phyloP scores from a whole-genome alignment of 2,797 vertebrate species.

The Squalus acanthias region DNA sequence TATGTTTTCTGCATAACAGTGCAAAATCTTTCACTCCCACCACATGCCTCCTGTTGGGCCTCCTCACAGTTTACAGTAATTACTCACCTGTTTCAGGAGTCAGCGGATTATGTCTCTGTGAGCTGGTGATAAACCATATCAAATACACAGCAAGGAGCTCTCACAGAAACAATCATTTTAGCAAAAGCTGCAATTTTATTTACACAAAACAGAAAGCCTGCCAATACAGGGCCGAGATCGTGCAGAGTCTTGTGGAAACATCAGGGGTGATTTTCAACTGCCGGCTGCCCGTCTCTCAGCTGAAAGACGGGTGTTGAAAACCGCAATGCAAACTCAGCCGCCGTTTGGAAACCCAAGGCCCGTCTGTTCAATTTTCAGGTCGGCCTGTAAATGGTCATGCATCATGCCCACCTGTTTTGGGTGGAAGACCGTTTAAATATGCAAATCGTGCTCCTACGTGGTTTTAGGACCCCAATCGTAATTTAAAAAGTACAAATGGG shows the following conservation, averaged over 20 bases:
- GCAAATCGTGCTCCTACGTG: not conserved
- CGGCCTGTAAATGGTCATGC: not conserved
- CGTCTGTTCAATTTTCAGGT: not conserved
- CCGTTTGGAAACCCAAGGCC: not conserved
- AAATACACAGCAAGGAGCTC: not conserved
- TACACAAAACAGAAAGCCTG: conserved; percentile 15
- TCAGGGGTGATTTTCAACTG: not conserved
- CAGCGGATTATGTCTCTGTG: not conserved
- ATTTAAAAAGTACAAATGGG: not conserved
- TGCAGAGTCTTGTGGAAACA: not conserved
- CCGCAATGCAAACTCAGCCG: not conserved
- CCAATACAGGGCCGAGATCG: not conserved
- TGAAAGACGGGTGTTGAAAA: not conserved
- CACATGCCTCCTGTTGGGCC: not conserved
- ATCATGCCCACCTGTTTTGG: not conserved
- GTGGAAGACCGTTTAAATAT: not conserved
- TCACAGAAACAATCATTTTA: conserved; percentile 17
- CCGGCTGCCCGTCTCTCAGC: not conserved
- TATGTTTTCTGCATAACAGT: not conserved
- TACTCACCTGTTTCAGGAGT: conserved; percentile 29
- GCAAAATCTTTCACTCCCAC: not conserved
- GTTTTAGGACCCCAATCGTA: not conserved
- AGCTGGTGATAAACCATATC: not conserved
- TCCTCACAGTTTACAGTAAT: conserved; percentile 29
- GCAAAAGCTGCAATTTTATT: conserved; percentile 30